phyloP scores from a whole-genome alignment of 2,113 vertebrate genomes.

The Mirounga angustirostris region DNA sequence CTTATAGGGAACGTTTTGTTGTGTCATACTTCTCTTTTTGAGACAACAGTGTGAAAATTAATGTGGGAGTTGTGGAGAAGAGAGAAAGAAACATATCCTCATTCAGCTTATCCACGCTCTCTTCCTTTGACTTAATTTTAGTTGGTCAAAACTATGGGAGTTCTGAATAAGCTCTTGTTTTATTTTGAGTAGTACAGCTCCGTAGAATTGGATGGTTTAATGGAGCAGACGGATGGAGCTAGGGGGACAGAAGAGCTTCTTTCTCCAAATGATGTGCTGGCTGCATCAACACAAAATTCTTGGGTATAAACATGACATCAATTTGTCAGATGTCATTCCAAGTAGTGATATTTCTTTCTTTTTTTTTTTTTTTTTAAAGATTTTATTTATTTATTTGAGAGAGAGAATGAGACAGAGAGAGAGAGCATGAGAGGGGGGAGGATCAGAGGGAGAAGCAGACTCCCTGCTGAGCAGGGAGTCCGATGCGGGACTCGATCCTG shows the following conservation, averaged over 20 bases:
- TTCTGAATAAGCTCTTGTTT: background rate
- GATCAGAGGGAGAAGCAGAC: no score
- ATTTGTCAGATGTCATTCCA: background rate
- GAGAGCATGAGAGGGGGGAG: no score
- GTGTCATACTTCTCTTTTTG: background rate
- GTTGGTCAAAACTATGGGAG: background rate
- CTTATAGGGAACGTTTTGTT: background rate
- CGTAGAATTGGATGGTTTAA: background rate
- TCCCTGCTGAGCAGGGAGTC: no score
- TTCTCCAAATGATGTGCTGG: background rate
- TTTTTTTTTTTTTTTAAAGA: no score
- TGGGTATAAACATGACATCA: background rate
- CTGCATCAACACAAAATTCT: background rate
- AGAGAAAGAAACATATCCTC: background rate
- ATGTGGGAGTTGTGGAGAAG: background rate
- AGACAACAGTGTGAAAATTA: background rate
- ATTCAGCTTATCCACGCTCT: background rate
- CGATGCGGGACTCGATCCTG: no score
- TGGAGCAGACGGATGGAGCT: background rate
- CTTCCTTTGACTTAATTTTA: background rate
- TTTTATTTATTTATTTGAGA: no score
- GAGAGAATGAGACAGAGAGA: no score
- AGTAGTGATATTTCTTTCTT: background rate
- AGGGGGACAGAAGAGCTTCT: background rate
- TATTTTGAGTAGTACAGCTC: background rate